Base-by-base conservation (phyloP, 2,113 vertebrate species). In the Epinephelus cyanopodus region DNA sequence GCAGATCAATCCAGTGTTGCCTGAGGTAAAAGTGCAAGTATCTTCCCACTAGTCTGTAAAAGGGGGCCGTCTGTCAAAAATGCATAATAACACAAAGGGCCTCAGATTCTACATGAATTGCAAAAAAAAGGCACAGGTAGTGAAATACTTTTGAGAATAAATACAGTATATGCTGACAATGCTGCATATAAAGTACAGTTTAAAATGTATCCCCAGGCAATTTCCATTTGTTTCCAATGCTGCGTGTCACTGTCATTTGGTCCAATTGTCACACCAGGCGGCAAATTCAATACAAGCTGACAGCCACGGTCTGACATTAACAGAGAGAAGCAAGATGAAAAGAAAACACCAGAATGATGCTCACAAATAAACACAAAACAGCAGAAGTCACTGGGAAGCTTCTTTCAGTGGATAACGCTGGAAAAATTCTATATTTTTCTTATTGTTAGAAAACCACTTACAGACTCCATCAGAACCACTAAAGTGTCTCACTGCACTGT, bases 1-100 rank as follows among this genome's bases (percentile, higher is more conserved):
- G 33, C 23, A 86, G 70, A 85, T 87, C 72, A 58, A 64, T 80
- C 42, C 25, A n/a, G 48, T 53, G 53, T 80, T 86, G 80, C 77
- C 70, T 63, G 45, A 75, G 77, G 64, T 77, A 33, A 80, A 74
- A 52, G 27, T 53, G 45, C 25, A 80, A 52, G 29, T 74, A 50
- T 80, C 69, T 80, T 61, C 60, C 66, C 23, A 4, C 23, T n/a
- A 47, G 74, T 37, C 19, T 64, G 23, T 21, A 48, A 73, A 72
- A 79, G 9, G 48, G 3, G 48, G 42, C 23, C 11, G 0, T 37
- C 27, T 66, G 29, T 74, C 56, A 65, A 64, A 47, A 56, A 62
- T 37, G 48, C 52, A 13, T 61, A 75, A 65, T 54, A 52, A 75
- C 64, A 45, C 11, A 53, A 52, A 67, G 19, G 9, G 50, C 47